A percentile compares a stretch with the other conserved stretches of the same genome.
phyloP scores from a whole-genome alignment of 2,797 vertebrate genomes.

The Echeneis naucrates region DNA sequence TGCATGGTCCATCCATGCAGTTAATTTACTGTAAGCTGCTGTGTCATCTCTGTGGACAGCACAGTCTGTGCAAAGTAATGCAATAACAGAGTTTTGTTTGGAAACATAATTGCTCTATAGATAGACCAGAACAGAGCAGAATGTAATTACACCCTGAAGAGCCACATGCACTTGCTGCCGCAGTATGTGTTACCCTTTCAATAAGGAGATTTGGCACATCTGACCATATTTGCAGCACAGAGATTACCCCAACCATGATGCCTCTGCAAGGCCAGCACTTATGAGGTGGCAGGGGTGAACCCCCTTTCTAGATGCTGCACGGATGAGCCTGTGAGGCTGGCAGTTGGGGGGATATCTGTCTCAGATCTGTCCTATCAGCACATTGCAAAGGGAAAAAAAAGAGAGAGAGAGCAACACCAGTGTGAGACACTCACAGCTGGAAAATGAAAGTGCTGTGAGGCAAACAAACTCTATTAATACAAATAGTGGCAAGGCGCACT shows the following conservation, averaged over 20 bases:
- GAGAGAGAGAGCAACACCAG: conserved; percentile 40
- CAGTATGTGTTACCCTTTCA: background rate
- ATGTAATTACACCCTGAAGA: conserved; percentile 69
- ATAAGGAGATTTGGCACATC: conserved; percentile 33
- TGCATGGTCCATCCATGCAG: conserved; percentile 50
- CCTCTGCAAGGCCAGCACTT: conserved; percentile 73
- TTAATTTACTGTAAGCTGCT: conserved; percentile 65
- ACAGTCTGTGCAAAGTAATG: conserved; percentile 55
- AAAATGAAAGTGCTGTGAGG: conserved; percentile 81
- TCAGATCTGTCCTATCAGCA: conserved; percentile 79
- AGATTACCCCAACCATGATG: conserved; percentile 62
- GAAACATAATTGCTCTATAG: conserved; percentile 66
- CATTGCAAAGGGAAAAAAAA: conserved; percentile 48
- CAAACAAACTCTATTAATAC: conserved; percentile 84
- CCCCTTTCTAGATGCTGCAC: conserved; percentile 31
- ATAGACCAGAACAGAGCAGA: conserved; percentile 47
- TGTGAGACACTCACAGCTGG: conserved; percentile 77
- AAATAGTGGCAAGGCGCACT: conserved; percentile 56
- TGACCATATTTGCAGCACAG: conserved; percentile 38
- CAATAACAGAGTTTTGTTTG: conserved; percentile 59
- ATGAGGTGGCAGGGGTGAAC: conserved; percentile 58
- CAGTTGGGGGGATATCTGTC: conserved; percentile 58
- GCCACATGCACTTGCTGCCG: conserved; percentile 4
- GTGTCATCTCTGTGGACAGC: conserved; percentile 55
- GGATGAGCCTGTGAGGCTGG: conserved; percentile 42